Conservation (phyloP, 2,797 vertebrate genomes). For the Sebastes itinus region DNA sequence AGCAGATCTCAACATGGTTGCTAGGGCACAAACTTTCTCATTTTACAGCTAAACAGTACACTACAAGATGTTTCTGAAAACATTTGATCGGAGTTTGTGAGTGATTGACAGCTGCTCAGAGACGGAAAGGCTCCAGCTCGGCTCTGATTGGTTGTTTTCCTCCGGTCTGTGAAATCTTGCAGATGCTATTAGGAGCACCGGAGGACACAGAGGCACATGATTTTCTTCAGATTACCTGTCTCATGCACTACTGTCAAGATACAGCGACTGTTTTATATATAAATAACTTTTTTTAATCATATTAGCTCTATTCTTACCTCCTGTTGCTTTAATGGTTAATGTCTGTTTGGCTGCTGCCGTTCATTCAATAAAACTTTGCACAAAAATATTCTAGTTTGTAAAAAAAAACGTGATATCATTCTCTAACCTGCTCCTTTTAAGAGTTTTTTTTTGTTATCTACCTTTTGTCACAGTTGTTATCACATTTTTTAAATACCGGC, state of each 20-base stretch:
- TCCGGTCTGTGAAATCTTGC: too few species aligned
- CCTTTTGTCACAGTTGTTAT: slow-evolving; percentile 1
- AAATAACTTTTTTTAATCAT: too few species aligned
- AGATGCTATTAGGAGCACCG: too few species aligned
- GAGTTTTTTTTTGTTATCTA: background rate
- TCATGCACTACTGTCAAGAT: too few species aligned
- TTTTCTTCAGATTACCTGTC: too few species aligned
- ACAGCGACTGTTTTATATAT: too few species aligned
- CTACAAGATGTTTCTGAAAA: too few species aligned
- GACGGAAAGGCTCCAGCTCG: too few species aligned
- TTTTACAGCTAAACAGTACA: too few species aligned
- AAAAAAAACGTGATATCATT: background rate
- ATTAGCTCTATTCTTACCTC: fast-evolving
- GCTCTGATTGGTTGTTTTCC: too few species aligned
- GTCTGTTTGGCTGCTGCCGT: background rate
- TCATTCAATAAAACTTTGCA: background rate
- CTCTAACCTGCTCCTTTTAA: background rate
- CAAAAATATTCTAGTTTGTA: background rate
- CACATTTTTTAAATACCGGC: slow-evolving; percentile 5
- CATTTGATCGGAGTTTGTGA: fast-evolving
- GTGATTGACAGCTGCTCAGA: too few species aligned
- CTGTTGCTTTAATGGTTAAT: background rate
- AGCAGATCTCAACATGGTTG: fast-evolving
- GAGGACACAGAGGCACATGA: fast-evolving
- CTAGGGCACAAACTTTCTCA: fast-evolving